phyloP scores from a whole-genome alignment of 2,113 vertebrate genomes.

The Orientallactaga bullata region DNA sequence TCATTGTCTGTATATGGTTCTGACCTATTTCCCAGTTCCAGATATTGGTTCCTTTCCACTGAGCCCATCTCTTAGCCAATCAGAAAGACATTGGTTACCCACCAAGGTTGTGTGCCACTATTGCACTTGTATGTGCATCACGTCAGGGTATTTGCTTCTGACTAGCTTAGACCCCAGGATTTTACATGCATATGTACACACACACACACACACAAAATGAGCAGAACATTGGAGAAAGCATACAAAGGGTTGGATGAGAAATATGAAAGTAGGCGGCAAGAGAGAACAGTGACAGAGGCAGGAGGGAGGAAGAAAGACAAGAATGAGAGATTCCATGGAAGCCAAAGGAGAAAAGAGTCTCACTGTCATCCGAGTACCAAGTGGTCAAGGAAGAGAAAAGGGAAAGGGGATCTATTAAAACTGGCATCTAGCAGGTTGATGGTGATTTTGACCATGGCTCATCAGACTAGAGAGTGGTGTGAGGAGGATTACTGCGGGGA shows the following conservation, averaged over 20 bases:
- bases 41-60: too few species aligned
- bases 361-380: not conserved
- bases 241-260: conserved; percentile 16
- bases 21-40: too few species aligned
- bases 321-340: not conserved
- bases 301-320: conserved; percentile 2
- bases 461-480: not conserved
- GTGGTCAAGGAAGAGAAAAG: not conserved
- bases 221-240: not conserved
- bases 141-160: too few species aligned
- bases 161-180: not conserved
- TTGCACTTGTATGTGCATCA: too few species aligned
- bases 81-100: too few species aligned
- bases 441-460: conserved; percentile 22
- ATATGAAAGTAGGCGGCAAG: not conserved
- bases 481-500: not conserved
- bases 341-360: not conserved
- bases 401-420: not conserved
- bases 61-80: too few species aligned
- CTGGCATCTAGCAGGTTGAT: not conserved
- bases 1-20: too few species aligned
- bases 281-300: not conserved
- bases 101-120: too few species aligned
- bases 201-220: not conserved
- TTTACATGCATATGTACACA: not conserved